Evolutionary conservation across 2,113 vertebrate species (phyloP).

Genomic region (Gila orcuttii): DNA sequence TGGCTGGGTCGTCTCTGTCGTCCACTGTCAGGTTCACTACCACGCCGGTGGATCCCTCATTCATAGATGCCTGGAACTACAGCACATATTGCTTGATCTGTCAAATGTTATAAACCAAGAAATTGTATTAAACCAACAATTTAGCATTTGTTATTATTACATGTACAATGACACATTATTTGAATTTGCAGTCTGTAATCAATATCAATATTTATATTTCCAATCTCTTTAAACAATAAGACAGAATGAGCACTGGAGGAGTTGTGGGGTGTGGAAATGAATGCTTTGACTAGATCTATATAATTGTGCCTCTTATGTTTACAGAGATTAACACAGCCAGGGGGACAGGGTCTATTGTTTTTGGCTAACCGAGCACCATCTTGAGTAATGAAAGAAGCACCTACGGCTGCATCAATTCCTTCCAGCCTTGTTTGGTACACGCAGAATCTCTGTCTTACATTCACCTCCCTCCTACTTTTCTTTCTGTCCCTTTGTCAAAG

Average conservation of each 20-base stretch:
- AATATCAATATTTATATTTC: neutral
- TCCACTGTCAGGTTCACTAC: conserved; percentile 93
- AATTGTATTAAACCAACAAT: conserved; percentile 56
- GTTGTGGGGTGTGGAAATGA: neutral
- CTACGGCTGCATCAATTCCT: conserved; percentile 10
- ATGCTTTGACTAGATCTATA: conserved; percentile 20
- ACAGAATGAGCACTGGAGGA: conserved; percentile 9
- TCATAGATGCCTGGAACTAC: conserved; percentile 90
- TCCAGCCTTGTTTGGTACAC: conserved; percentile 20
- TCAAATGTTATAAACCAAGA: neutral
- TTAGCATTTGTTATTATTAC: neutral
- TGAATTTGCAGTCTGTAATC: neutral
- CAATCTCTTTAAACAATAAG: conserved; percentile 6
- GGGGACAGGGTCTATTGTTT: conserved; percentile 34
- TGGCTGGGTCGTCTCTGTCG: conserved; percentile 89
- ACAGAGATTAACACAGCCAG: conserved; percentile 23
- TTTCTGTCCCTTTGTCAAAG: conserved; percentile 24
- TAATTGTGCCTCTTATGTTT: conserved; percentile 38
- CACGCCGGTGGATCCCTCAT: conserved; percentile 88
- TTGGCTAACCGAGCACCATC: conserved; percentile 9
- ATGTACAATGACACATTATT: neutral
- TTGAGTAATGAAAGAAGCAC: conserved; percentile 28
- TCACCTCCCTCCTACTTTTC: neutral
- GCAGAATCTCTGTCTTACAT: conserved; percentile 8
- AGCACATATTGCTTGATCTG: conserved; percentile 9